Conservation (phyloP, 2,888 invertebrate genomes). For the Eupithecia dodoneata region DNA sequence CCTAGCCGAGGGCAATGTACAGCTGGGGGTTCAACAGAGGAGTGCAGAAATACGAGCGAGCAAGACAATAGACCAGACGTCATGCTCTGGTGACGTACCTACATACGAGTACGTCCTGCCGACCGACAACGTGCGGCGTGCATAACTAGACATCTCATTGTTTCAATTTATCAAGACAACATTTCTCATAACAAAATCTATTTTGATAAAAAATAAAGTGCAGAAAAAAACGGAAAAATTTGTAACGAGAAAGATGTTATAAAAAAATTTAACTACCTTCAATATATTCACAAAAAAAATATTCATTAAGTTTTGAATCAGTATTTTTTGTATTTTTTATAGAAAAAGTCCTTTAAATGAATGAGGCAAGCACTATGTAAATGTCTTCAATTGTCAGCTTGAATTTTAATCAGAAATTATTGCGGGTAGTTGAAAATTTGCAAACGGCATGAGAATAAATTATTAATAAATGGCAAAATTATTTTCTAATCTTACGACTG, state of each 20-base stretch:
- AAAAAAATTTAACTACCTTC: not conserved
- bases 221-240: not conserved
- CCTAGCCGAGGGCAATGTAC: slow-evolving; percentile 63
- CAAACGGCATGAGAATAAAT: not conserved
- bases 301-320: not conserved
- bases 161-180: slow-evolving; percentile 50
- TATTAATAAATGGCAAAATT: slow-evolving; percentile 47
- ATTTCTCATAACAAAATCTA: slow-evolving; percentile 4
- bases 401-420: not conserved
- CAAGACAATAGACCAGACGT: slow-evolving; percentile 62
- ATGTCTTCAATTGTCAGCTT: not conserved
- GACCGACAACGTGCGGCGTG: slow-evolving; percentile 57
- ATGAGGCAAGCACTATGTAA: not conserved
- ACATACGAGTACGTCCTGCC: slow-evolving; percentile 51
- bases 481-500: slow-evolving; percentile 76
- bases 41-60: slow-evolving; percentile 55
- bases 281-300: not conserved
- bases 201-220: not conserved
- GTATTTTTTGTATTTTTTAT: not conserved
- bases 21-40: slow-evolving; percentile 56
- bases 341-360: not conserved
- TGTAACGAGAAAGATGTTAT: not conserved
- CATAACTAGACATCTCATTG: slow-evolving; percentile 53
- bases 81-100: slow-evolving; percentile 71
- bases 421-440: slow-evolving; percentile 9